Conservation (phyloP, 1,140 invertebrate genomes). For the Drosophila navojoa region DNA sequence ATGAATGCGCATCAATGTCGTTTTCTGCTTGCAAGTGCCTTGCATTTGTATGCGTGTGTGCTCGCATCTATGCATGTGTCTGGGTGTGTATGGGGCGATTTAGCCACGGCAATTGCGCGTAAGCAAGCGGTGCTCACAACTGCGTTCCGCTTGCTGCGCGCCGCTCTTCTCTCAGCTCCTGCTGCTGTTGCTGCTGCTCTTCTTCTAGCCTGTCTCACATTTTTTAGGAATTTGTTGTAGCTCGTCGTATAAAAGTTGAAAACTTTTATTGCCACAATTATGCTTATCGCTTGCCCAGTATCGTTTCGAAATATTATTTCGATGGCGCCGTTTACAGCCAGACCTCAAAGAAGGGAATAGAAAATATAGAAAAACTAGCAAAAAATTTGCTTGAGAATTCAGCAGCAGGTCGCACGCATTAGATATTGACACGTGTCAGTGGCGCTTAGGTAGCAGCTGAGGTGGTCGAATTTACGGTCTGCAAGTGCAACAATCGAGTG, state of each 20-base stretch:
- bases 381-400: constrained; percentile 1
- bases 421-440: constrained; percentile 39
- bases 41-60: constrained; percentile 17
- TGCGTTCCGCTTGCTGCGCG: constrained; percentile 23
- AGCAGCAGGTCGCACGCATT: constrained; percentile 9
- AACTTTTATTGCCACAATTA: constrained; percentile 83
- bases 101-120: constrained; percentile 60
- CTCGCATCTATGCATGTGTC: constrained; percentile 1
- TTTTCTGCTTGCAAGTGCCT: constrained; percentile 15
- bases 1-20: constrained; percentile 53
- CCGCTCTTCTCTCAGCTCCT: neutral
- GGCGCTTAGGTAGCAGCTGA: constrained; percentile 44
- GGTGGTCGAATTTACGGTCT: constrained; percentile 32
- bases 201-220: constrained; percentile 3
- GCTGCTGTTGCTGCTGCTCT: neutral
- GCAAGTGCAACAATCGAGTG: constrained; percentile 27
- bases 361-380: constrained; percentile 4
- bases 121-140: constrained; percentile 44
- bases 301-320: constrained; percentile 80
- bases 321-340: constrained; percentile 52
- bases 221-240: constrained; percentile 26
- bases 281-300: constrained; percentile 81
- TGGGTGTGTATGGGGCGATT: constrained; percentile 20
- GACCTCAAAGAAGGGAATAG: constrained; percentile 18
- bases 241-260: constrained; percentile 74